phyloP scores from a whole-genome alignment of 2,888 invertebrate species.

The Oligia latruncula region DNA sequence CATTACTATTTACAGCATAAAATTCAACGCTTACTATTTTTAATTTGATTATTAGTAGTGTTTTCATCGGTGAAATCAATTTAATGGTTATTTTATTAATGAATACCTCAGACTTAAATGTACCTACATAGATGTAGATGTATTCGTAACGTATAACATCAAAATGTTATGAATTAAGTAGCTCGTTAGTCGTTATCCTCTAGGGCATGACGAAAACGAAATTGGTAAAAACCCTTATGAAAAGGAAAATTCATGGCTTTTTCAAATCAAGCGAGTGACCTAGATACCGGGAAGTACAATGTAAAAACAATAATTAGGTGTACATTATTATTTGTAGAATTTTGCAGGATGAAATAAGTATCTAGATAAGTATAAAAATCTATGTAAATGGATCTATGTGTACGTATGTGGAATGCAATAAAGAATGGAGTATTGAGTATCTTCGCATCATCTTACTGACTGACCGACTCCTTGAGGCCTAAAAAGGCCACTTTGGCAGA shows the following conservation, averaged over 20 bases:
- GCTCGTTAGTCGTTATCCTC: not conserved
- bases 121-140: not conserved
- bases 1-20: no score
- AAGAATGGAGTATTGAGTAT: no score
- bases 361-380: no score
- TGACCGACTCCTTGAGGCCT: not conserved
- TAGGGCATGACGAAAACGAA: not conserved
- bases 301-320: not conserved
- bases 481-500: no score
- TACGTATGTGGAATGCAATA: no score
- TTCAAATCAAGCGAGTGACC: slow-evolving; percentile 17
- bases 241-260: not conserved
- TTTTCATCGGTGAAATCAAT: not conserved
- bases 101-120: no score
- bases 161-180: slow-evolving; percentile 3
- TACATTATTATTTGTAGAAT: not conserved
- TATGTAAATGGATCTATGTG: no score
- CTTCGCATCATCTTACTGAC: not conserved
- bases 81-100: no score
- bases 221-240: not conserved
- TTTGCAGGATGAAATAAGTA: not conserved
- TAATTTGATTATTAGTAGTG: not conserved
- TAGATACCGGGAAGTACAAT: not conserved
- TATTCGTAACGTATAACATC: not conserved
- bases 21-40: not conserved